Percentiles rank a stretch among this genome's conserved stretches.
phyloP scores from a whole-genome alignment of 1,140 invertebrate genomes.

The Trichonephila clavipes region DNA sequence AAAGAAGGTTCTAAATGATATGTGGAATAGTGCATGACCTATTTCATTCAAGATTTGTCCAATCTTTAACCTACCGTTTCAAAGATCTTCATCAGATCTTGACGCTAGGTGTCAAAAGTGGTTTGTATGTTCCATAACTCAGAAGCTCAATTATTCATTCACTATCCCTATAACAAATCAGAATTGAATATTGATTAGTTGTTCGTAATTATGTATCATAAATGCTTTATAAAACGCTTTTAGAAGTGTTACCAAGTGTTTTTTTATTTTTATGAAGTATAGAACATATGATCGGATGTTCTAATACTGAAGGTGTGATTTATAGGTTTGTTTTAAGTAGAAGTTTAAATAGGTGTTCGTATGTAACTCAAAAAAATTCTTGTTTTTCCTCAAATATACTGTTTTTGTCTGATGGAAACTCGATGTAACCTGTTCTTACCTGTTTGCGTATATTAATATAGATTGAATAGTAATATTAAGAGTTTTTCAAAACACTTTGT shows the following conservation, averaged over 20 bases:
- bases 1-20: slow-evolving; percentile 10
- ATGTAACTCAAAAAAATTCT: too few relatives aligned
- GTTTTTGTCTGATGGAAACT: too few relatives aligned
- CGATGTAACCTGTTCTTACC: too few relatives aligned
- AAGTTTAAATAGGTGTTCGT: too few relatives aligned
- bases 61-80: neutral
- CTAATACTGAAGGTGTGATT: neutral
- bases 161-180: neutral
- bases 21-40: neutral
- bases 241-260: slow-evolving; percentile 3
- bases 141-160: slow-evolving; percentile 46
- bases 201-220: slow-evolving; percentile 4
- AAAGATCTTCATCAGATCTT: slow-evolving; percentile 9
- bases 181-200: neutral
- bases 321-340: too few relatives aligned
- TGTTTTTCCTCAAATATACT: too few relatives aligned
- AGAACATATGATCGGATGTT: neutral
- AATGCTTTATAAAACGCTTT: neutral
- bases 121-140: slow-evolving; percentile 30
- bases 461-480: neutral
- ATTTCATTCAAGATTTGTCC: neutral
- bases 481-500: neutral
- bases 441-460: too few relatives aligned
- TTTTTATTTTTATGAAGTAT: neutral
- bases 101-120: neutral